Conservation (phyloP, 2,113 vertebrate species). For the Melozone crissalis region DNA sequence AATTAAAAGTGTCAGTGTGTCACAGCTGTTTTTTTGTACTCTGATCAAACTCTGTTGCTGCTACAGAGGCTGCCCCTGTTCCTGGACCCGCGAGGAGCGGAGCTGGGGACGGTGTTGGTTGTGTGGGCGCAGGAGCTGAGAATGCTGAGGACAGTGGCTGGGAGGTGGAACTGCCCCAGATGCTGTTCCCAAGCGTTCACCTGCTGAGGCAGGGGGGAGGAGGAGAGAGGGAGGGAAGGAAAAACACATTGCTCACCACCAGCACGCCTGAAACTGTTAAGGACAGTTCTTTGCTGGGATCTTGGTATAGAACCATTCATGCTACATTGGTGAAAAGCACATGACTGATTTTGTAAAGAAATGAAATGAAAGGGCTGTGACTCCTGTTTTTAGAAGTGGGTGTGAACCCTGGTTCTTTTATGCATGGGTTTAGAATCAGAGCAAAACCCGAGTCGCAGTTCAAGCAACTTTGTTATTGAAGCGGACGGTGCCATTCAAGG, state of each 20-base stretch:
- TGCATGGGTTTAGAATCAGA: not conserved
- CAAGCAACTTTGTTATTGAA: not conserved
- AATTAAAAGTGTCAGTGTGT: not conserved
- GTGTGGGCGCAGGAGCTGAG: fast-evolving
- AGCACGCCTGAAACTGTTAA: fast-evolving
- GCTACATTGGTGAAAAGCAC: not conserved
- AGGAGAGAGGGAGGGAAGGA: not conserved
- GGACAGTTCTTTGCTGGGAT: not conserved
- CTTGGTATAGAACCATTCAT: not conserved
- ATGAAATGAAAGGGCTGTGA: not conserved
- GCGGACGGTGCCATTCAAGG: not conserved
- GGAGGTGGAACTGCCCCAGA: not conserved
- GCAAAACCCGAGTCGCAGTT: not conserved
- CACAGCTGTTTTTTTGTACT: not conserved
- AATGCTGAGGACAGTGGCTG: not conserved
- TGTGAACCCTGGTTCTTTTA: not conserved
- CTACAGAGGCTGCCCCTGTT: not conserved
- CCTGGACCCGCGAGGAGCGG: fast-evolving
- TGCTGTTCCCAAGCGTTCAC: not conserved
- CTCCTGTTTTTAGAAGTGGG: not conserved
- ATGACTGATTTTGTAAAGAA: not conserved
- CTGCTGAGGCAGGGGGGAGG: not conserved
- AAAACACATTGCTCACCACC: fast-evolving
- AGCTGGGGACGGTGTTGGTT: not conserved
- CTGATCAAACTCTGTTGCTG: not conserved